A percentile compares a stretch with the other conserved stretches of the same genome.
phyloP scores from a whole-genome alignment of 2,888 invertebrate genomes.

The Stenodera caucasica region DNA sequence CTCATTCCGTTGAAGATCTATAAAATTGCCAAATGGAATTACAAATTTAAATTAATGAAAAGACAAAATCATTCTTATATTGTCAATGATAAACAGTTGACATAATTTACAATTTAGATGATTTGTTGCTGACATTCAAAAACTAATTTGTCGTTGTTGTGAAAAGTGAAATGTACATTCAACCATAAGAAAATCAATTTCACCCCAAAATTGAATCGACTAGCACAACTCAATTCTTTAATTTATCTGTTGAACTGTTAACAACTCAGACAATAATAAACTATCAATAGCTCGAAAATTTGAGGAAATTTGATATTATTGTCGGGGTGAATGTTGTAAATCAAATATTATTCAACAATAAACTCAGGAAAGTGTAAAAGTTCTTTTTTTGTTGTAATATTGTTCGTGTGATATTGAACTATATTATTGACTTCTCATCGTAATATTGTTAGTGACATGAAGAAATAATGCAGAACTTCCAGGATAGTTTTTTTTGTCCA shows the following conservation, averaged over 20 bases:
- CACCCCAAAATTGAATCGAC: constrained; percentile 14
- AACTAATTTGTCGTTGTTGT: background rate
- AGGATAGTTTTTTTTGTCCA: background rate
- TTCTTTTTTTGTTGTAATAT: background rate
- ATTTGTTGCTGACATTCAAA: background rate
- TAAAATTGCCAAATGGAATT: background rate
- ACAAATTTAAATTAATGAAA: background rate
- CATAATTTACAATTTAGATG: constrained; percentile 15
- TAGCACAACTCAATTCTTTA: constrained; percentile 15
- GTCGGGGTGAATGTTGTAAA: background rate
- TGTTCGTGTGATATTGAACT: background rate
- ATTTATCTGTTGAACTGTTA: constrained; percentile 17
- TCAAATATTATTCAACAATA: background rate
- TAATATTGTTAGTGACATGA: background rate
- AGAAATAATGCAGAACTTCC: background rate
- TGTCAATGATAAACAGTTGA: too few species aligned
- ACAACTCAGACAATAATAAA: constrained; percentile 4
- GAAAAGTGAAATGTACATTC: background rate
- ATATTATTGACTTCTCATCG: constrained; percentile 1
- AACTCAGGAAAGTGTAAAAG: background rate
- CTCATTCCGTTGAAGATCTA: background rate
- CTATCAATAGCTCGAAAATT: constrained; percentile 2
- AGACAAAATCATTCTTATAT: background rate
- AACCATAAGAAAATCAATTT: constrained; percentile 5
- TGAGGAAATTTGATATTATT: constrained; percentile 3